Conservation (phyloP, 2,113 vertebrate genomes). For the Prionailurus viverrinus region DNA sequence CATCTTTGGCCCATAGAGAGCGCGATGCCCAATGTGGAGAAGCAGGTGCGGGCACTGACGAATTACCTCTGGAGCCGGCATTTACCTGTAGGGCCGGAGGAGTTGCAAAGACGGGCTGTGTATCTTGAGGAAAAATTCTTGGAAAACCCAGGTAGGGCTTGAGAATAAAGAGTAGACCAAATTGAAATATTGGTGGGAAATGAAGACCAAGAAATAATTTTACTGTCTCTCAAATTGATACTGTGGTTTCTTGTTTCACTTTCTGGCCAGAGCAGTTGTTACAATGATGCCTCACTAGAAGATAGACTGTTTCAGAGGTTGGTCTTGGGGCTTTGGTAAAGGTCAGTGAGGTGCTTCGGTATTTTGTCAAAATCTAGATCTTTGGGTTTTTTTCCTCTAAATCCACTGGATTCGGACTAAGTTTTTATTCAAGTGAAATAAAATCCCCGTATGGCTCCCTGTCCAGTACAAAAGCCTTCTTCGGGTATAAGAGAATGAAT, state of each 20-base stretch:
- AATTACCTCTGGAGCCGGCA: constrained; percentile 94
- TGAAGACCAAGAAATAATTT: neutral
- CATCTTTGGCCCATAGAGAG: constrained; percentile 81
- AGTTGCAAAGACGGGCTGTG: constrained; percentile 86
- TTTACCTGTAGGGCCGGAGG: constrained; percentile 85
- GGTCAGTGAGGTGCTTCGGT: neutral
- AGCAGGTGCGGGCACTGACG: constrained; percentile 83
- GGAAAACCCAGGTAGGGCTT: constrained; percentile 65
- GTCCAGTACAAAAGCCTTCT: neutral
- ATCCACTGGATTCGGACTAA: neutral
- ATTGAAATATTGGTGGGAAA: neutral
- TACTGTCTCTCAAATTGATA: neutral
- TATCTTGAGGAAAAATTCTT: constrained; percentile 87
- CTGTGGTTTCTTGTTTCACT: neutral
- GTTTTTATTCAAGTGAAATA: constrained; percentile 58
- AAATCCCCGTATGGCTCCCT: neutral
- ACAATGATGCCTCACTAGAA: neutral
- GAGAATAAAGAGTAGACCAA: neutral
- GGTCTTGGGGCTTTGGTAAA: neutral
- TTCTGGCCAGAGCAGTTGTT: neutral
- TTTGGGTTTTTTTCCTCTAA: neutral
- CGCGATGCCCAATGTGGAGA: constrained; percentile 81
- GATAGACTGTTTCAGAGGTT: neutral
- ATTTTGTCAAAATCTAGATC: constrained; percentile 16
- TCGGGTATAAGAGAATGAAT: neutral